Evolutionary conservation across 2,113 vertebrate species (phyloP).

Genomic region (Aptenodytes patagonicus): DNA sequence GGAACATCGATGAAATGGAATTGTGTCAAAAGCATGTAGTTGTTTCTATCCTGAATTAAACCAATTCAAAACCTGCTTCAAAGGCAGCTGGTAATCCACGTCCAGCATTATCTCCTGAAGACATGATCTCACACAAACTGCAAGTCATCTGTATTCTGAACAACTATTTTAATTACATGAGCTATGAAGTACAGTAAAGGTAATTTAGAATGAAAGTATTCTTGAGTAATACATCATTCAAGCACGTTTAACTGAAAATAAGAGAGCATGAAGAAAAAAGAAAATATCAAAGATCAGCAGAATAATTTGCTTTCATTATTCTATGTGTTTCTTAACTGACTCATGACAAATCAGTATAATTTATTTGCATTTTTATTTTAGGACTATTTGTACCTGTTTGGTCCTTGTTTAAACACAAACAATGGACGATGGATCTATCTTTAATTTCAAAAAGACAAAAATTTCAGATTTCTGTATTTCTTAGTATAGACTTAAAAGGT

Average conservation of each 20-base stretch:
- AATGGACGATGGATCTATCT: background rate
- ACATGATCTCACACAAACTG: background rate
- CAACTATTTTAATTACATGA: background rate
- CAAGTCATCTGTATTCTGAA: background rate
- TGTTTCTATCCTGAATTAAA: background rate
- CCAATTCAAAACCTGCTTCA: background rate
- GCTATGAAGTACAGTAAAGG: background rate
- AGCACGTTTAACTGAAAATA: background rate
- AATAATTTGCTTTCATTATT: background rate
- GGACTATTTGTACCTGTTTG: background rate
- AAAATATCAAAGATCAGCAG: background rate
- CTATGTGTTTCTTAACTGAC: background rate
- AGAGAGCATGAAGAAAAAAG: background rate
- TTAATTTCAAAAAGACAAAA: background rate
- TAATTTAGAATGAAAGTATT: background rate
- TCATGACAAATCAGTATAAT: background rate
- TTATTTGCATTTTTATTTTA: background rate
- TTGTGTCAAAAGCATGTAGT: background rate
- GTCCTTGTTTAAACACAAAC: background rate
- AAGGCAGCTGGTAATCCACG: background rate
- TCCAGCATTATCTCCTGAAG: background rate
- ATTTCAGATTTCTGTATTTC: background rate
- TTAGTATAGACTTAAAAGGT: background rate
- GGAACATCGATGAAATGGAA: background rate
- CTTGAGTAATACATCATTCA: background rate